Percentiles rank a stretch among this genome's conserved stretches.
Conservation (phyloP, 2,797 vertebrate species). For the Staurois parvus region DNA sequence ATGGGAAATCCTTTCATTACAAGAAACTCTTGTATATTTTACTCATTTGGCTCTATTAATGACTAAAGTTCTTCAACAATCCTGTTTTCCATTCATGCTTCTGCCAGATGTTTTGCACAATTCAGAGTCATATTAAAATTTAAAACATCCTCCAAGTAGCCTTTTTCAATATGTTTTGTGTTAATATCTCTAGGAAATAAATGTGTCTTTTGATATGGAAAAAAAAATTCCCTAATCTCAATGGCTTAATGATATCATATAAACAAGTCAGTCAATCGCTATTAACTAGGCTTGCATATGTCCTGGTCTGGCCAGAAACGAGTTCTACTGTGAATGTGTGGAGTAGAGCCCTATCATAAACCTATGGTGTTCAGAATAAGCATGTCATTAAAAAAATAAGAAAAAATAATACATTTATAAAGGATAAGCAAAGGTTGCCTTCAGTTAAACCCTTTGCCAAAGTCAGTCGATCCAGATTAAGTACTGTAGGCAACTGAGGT, state of each 20-base stretch:
- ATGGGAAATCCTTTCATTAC: not conserved
- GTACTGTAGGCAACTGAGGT: too few relatives aligned
- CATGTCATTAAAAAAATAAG: too few relatives aligned
- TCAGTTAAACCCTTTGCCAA: too few relatives aligned
- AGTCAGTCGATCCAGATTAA: too few relatives aligned
- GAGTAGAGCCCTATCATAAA: too few relatives aligned
- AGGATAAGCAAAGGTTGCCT: too few relatives aligned
- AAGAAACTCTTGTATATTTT: not conserved
- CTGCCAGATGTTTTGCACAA: slow-evolving; percentile 47
- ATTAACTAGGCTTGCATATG: too few relatives aligned
- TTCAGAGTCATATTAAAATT: slow-evolving; percentile 46
- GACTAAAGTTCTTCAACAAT: slow-evolving; percentile 21
- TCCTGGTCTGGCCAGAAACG: too few relatives aligned
- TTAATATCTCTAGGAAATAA: slow-evolving; percentile 46
- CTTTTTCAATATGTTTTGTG: slow-evolving; percentile 50
- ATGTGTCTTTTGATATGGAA: slow-evolving; percentile 55
- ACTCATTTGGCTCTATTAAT: slow-evolving; percentile 37
- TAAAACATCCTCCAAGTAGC: slow-evolving; percentile 47
- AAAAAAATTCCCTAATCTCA: slow-evolving; percentile 31
- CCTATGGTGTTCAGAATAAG: too few relatives aligned
- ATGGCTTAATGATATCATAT: slow-evolving; percentile 24
- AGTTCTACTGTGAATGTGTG: too few relatives aligned
- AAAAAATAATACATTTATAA: too few relatives aligned
- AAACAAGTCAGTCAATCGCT: not conserved
- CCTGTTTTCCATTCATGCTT: slow-evolving; percentile 35